phyloP scores from a whole-genome alignment of 1,140 invertebrate species.

The Aphis craccivora region DNA sequence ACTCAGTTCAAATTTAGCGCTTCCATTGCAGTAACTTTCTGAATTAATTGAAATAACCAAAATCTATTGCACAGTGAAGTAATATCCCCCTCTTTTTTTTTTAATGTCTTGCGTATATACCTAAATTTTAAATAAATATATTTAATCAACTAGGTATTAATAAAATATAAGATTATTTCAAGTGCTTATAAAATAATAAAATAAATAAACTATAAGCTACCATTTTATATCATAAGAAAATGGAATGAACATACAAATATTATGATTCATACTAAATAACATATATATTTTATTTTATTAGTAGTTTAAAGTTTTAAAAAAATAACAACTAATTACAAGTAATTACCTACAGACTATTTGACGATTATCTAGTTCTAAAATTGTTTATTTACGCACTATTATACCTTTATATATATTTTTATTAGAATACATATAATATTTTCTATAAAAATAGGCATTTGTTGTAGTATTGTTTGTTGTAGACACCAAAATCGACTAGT shows the following conservation, averaged over 20 bases:
- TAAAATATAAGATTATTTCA: too few species aligned
- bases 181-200: background rate
- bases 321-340: background rate
- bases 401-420: background rate
- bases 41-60: background rate
- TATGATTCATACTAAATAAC: background rate
- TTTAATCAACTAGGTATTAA: too few species aligned
- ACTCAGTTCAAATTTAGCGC: background rate
- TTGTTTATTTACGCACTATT: background rate
- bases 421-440: background rate
- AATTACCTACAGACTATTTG: background rate
- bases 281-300: background rate
- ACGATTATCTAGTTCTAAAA: background rate
- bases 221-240: background rate
- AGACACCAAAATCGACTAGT: background rate
- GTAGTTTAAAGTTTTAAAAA: background rate
- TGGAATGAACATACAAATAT: background rate
- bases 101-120: too few species aligned
- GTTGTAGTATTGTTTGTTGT: background rate
- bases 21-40: background rate
- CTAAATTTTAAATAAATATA: too few species aligned
- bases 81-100: background rate
- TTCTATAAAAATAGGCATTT: background rate
- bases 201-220: background rate
- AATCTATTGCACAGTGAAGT: background rate